Evolutionary conservation across 2,113 vertebrate genomes (phyloP), one percentile per base, ranked within the genome.

Genomic region (Thymallus thymallus): DNA sequence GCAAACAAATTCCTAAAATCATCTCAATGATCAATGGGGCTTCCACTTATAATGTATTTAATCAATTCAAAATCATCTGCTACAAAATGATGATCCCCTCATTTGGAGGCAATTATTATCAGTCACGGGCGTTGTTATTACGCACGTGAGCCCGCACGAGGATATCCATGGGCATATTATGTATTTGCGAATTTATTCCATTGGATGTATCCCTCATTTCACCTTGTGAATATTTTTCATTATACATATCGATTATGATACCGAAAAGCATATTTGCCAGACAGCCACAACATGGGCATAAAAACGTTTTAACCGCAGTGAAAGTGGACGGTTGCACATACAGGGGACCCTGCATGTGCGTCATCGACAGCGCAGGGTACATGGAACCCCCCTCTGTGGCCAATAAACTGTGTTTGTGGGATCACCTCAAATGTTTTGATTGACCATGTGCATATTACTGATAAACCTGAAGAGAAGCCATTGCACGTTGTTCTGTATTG

Each of bases 31-130:
- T 89, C 84, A 87, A 85, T 74, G 65, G 29, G 55, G 14, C 71
- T 22, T 46, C 66, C 71, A 51, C 35, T 45, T n/a, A 6, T 12
- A 29, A 10, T 56, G 71, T 85, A 69, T 84, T 81, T 68, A 58
- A 79, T 74, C 73, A 72, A 76, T 76, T 80, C 68, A 74, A 5
- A 58, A 3, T 66, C n/a, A 69, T 77, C 22, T 32, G 18, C 30
- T 1, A 14, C 20, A 62, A 45, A 73, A 90, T 76, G 77, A 82
- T 86, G 85, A 90, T 87, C 86, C 83, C 83, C 76, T 88, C 82
- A 82, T 81, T 85, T 76, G 76, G 74, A 45, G 63, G 45, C 75
- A 71, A 83, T 86, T 84, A 85, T 12, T 22, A 29, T 45, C 35
- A 68, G 77, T 89, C 85, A 87, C 48, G 16, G 5, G 16, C 64